These are phyloP conservation scores for Mesembrinibis cayennensis DNA, from an alignment of 2,113 vertebrate genomes.

Conservation along the genomic window DNA sequence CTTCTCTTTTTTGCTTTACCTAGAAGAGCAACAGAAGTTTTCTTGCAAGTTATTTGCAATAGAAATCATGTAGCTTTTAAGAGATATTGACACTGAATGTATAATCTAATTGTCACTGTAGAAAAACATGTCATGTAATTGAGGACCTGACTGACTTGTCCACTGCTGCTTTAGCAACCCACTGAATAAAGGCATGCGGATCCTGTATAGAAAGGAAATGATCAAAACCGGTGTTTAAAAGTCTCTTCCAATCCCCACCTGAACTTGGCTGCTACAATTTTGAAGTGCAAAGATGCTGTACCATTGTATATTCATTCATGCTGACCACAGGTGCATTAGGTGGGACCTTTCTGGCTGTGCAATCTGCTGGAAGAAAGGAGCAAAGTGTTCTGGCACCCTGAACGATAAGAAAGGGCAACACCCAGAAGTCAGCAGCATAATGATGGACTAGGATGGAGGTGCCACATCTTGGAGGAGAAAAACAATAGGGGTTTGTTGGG, in stretches of 20 bases:
- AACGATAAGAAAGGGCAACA: background rate
- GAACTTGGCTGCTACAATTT: background rate
- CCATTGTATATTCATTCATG: fast-evolving
- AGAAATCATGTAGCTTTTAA: background rate
- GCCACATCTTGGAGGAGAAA: background rate
- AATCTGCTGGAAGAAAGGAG: background rate
- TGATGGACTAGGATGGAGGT: background rate
- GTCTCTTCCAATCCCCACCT: background rate
- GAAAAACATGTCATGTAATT: background rate
- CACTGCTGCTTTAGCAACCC: background rate
- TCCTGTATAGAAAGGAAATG: background rate
- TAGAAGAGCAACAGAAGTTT: background rate
- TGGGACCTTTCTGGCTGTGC: background rate
- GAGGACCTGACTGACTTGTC: background rate
- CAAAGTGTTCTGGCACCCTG: background rate
- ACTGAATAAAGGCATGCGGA: background rate
- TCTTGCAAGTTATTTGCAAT: background rate
- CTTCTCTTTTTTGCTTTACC: background rate
- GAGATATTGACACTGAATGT: background rate
- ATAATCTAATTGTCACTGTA: background rate
- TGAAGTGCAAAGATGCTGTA: background rate
- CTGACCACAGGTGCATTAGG: background rate
- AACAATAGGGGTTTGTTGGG: background rate
- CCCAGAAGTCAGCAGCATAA: background rate
- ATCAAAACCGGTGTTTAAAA: background rate